Evolutionary conservation across 2,888 invertebrate genomes (phyloP), one percentile per base, ranked within the genome.

Genomic region (Synergus itoensis): DNA sequence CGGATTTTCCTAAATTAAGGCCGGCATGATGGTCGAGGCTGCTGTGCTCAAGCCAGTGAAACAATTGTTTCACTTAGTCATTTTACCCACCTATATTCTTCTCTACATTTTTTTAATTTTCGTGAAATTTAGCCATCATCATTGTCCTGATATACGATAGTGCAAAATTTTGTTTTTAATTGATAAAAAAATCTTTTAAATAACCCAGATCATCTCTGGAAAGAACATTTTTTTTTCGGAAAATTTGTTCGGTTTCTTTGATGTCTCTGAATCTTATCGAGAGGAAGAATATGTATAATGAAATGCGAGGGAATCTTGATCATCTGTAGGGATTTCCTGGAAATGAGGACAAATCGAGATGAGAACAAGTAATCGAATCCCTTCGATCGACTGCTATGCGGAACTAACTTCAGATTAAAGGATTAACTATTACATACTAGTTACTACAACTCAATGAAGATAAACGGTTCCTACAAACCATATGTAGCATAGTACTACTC

Each of bases 1-100:
- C 78, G 82, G 81, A 83, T 82, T 83, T 82, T 81, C 79, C 81
- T 45, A 81, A 83, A 83, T 81, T 82, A 82, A 83, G 82, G 81
- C 79, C 79, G 83, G 69, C 80, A 80, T 81, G 80, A 48, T 69
- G 28, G 69, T 69, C n/a, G 80, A 81, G 77, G 77, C 81, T 79
- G 79, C 75, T 79, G 80, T 81, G 78, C 79, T 80, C 48, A 73
- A 76, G 78, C 45, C 67, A 77, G 73, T 83, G 60, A 57, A 77
- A 77, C 81, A 69, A 81, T 82, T 83, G 82, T 82, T 83, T 82
- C 79, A 77, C 76, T 36, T n/a, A 36, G 53, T 53, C 53, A n/a
- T 67, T 43, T 21, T 45, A 43, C 2, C 21, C 67, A 21, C 21
- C 67, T 11, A 11, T 40, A 18, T 43, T 41, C 67, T 28, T 18